Evolutionary conservation across 2,888 invertebrate genomes (phyloP).

Genomic region (Andrena fulva): DNA sequence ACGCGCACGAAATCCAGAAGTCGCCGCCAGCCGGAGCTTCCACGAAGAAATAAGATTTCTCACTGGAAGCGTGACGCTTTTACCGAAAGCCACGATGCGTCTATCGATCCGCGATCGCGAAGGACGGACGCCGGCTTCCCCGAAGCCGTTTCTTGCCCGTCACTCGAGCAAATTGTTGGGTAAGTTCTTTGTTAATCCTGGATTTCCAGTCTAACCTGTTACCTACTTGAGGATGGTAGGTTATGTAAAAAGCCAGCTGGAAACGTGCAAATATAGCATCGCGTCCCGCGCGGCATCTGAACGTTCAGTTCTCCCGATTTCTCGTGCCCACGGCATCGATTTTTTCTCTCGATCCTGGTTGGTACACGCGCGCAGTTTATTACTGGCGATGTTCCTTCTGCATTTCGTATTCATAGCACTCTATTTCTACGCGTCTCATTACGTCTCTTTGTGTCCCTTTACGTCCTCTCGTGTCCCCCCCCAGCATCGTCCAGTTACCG

Average conservation of each 20-base stretch:
- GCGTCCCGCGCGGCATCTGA: no score
- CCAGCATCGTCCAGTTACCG: conserved; percentile 30
- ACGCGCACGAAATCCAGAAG: conserved; percentile 68
- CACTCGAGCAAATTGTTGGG: no score
- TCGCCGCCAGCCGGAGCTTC: conserved; percentile 52
- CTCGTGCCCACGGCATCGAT: no score
- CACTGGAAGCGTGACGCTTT: conserved; percentile 63
- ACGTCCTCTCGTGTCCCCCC: conserved; percentile 52
- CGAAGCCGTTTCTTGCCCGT: neutral
- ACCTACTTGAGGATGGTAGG: no score
- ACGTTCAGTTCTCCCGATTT: no score
- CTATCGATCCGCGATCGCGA: conserved; percentile 36
- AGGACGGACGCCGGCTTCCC: neutral
- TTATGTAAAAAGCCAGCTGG: no score
- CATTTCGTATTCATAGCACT: conserved; percentile 57
- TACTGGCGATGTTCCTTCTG: conserved; percentile 1
- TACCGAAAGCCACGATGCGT: conserved; percentile 46
- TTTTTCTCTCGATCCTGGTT: no score
- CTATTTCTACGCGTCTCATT: conserved; percentile 60
- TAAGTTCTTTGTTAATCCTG: neutral
- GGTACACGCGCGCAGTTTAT: neutral
- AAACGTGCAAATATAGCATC: no score
- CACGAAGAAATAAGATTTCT: conserved; percentile 52
- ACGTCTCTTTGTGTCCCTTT: conserved; percentile 50
- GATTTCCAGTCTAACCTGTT: no score